Evolutionary conservation across 2,888 invertebrate genomes (phyloP).

Genomic region (Tiliacea citrago): DNA sequence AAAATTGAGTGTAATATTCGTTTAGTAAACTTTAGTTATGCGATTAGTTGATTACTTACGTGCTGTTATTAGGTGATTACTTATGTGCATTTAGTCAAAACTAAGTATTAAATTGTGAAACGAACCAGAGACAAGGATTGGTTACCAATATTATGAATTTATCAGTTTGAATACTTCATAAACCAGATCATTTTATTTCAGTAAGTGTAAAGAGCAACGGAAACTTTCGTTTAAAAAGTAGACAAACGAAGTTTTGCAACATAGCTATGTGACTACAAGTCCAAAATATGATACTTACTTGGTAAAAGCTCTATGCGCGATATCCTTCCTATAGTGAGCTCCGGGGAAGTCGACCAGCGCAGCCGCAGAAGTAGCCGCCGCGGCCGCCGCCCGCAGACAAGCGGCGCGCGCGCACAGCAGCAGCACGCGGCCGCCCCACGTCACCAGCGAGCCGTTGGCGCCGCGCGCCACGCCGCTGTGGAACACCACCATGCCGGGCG

Average conservation of each 20-base stretch:
- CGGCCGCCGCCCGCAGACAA: conserved; percentile 93
- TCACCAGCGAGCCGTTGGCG: conserved; percentile 92
- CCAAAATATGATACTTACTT: conserved; percentile 89
- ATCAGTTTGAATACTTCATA: not conserved
- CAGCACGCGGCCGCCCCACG: conserved; percentile 97
- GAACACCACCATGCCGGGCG: conserved; percentile 92
- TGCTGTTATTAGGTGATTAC: not conserved
- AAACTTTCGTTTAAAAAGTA: not conserved
- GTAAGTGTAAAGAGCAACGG: not conserved
- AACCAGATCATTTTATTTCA: not conserved
- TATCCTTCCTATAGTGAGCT: conserved; percentile 96
- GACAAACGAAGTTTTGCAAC: not conserved
- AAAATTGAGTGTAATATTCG: not conserved
- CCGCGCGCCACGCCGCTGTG: conserved; percentile 95
- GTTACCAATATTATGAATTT: not conserved
- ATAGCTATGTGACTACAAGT: not conserved
- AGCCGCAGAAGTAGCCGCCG: conserved; percentile 93
- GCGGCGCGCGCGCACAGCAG: conserved; percentile 93
- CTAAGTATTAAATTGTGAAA: not conserved
- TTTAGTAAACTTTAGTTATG: not conserved
- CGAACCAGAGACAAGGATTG: not conserved
- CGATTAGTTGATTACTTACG: conserved; percentile 8
- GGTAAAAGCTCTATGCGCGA: conserved; percentile 96
- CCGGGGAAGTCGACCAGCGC: conserved; percentile 95
- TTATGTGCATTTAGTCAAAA: not conserved